phyloP scores from a whole-genome alignment of 2,113 vertebrate species.

The Ciconia stormi region DNA sequence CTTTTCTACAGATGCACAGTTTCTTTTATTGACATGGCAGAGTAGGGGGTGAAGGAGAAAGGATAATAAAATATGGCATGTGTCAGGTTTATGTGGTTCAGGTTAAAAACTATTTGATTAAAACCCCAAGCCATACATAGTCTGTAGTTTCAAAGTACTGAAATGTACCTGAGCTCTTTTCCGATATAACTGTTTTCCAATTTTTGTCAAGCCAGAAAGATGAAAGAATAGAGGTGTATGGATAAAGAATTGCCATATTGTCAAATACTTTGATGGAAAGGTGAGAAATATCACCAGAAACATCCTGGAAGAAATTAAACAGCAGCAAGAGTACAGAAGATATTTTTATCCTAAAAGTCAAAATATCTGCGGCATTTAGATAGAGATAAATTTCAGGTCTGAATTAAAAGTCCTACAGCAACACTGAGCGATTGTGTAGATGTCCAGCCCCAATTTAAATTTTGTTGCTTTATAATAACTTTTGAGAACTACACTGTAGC shows the following conservation, averaged over 20 bases:
- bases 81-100: conserved; percentile 44
- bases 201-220: not conserved
- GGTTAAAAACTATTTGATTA: conserved; percentile 51
- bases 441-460: conserved; percentile 63
- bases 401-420: conserved; percentile 15
- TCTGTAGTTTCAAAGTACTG: conserved; percentile 7
- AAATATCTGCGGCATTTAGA: not conserved
- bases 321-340: not conserved
- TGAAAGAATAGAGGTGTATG: not conserved
- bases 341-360: not conserved
- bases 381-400: not conserved
- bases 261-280: not conserved
- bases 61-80: conserved; percentile 54
- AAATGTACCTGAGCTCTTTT: not conserved
- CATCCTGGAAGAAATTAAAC: not conserved
- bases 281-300: conserved; percentile 1
- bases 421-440: conserved; percentile 25
- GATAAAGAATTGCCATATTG: not conserved
- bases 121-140: not conserved
- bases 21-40: conserved; percentile 15
- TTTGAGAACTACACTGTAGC: conserved; percentile 67
- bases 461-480: conserved; percentile 73
- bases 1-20: conserved; percentile 29
- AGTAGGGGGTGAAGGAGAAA: conserved; percentile 17
- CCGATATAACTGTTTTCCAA: not conserved